Evolutionary conservation across 2,888 invertebrate genomes (phyloP).

Genomic region (Tholera decimalis): DNA sequence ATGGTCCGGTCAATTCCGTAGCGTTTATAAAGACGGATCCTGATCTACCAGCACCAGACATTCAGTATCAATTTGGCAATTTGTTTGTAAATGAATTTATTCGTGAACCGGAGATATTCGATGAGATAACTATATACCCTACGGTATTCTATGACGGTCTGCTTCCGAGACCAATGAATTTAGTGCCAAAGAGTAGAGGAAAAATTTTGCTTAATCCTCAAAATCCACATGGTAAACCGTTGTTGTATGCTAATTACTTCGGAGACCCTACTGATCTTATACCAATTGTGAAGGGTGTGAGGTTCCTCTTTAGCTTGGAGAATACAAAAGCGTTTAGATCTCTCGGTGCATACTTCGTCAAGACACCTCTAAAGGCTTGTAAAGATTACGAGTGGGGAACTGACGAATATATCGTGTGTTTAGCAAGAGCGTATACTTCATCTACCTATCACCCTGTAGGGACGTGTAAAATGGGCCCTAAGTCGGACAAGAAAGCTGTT

Average conservation of each 20-base stretch:
- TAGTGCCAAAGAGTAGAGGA: conserved; percentile 92
- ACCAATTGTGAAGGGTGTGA: conserved; percentile 91
- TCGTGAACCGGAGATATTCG: conserved; percentile 81
- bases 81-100: conserved; percentile 88
- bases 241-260: conserved; percentile 93
- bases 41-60: conserved; percentile 90
- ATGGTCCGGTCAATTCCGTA: conserved; percentile 89
- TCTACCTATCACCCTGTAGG: conserved; percentile 87
- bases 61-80: conserved; percentile 91
- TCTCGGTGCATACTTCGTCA: conserved; percentile 90
- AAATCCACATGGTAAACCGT: conserved; percentile 93
- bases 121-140: conserved; percentile 82
- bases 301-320: conserved; percentile 90
- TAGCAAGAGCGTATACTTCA: conserved; percentile 91
- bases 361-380: conserved; percentile 91
- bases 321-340: conserved; percentile 90
- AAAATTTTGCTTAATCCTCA: conserved; percentile 91
- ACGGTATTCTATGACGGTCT: conserved; percentile 92
- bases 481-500: conserved; percentile 91
- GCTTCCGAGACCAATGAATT: conserved; percentile 89
- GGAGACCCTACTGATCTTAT: conserved; percentile 91
- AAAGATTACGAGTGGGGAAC: conserved; percentile 90
- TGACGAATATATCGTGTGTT: conserved; percentile 92
- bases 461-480: conserved; percentile 90
- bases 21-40: conserved; percentile 91